Evolutionary conservation across 2,113 vertebrate genomes (phyloP).

Genomic region (Campylomormyrus numenius): DNA sequence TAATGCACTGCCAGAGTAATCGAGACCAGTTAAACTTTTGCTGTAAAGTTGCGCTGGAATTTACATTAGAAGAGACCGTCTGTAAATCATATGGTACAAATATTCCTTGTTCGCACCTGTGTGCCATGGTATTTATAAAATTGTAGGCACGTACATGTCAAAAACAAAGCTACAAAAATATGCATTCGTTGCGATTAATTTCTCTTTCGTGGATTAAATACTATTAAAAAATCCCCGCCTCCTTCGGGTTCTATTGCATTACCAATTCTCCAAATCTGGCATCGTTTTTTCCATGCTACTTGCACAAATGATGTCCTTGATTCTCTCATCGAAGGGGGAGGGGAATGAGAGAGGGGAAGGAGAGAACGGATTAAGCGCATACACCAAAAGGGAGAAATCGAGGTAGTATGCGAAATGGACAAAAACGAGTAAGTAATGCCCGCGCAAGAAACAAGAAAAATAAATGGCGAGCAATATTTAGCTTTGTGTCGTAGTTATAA

Average conservation of each 20-base stretch:
- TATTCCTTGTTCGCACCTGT: neutral
- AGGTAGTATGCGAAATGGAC: conserved; percentile 67
- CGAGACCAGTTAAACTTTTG: neutral
- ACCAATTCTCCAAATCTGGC: conserved; percentile 29
- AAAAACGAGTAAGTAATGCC: conserved; percentile 69
- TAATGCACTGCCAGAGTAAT: neutral
- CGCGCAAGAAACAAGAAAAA: neutral
- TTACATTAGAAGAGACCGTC: conserved; percentile 17
- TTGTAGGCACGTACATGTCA: neutral
- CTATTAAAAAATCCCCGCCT: conserved; percentile 7
- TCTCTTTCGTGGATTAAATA: neutral
- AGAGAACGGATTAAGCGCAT: conserved; percentile 64
- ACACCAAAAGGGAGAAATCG: conserved; percentile 56
- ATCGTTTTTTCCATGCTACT: conserved; percentile 41
- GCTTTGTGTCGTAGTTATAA: neutral
- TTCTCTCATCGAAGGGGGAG: conserved; percentile 67
- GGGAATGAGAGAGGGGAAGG: conserved; percentile 65
- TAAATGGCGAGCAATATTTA: neutral
- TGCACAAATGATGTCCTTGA: conserved; percentile 64
- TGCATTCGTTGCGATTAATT: neutral
- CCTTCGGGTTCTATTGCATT: conserved; percentile 29
- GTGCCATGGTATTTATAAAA: neutral
- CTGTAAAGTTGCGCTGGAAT: neutral
- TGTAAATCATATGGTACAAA: neutral
- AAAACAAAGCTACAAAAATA: neutral